Percentiles rank a stretch among this genome's conserved stretches.
Conservation (phyloP, 2,113 vertebrate species). For the Bufo bufo region DNA sequence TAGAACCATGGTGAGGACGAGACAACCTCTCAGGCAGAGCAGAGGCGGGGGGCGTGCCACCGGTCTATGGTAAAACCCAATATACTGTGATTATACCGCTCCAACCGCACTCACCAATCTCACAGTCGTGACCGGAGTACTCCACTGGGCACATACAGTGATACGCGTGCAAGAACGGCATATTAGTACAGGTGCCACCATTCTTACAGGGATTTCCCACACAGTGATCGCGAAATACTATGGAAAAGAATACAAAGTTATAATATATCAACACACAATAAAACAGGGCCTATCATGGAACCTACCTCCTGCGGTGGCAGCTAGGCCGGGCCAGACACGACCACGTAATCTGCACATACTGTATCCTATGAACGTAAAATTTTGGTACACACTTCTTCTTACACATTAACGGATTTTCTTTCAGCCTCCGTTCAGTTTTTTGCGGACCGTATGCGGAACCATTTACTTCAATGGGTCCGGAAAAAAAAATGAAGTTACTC, state of each 20-base stretch:
- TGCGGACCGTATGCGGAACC: too few species aligned
- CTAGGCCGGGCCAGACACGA: too few species aligned
- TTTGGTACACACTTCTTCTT: too few species aligned
- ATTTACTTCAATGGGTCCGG: too few species aligned
- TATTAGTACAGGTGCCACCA: conserved; percentile 75
- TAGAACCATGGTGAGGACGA: not conserved
- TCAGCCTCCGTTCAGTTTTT: too few species aligned
- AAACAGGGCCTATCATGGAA: too few species aligned
- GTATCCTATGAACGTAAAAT: too few species aligned
- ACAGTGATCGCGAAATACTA: conserved; percentile 69
- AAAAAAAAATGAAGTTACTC: too few species aligned
- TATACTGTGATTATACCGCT: not conserved
- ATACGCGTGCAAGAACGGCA: conserved; percentile 61
- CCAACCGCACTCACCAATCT: conserved; percentile 74
- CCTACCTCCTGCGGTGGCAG: too few species aligned
- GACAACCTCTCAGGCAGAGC: not conserved
- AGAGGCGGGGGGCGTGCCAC: not conserved
- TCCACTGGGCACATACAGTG: conserved; percentile 78
- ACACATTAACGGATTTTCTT: too few species aligned
- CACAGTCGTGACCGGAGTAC: conserved; percentile 80
- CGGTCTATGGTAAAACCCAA: not conserved
- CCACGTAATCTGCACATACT: too few species aligned
- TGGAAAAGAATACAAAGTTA: not conserved
- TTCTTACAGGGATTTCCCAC: conserved; percentile 78
- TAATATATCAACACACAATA: not conserved